Evolutionary conservation across 2,888 invertebrate genomes (phyloP).

Genomic region (Lydus trimaculatus): DNA sequence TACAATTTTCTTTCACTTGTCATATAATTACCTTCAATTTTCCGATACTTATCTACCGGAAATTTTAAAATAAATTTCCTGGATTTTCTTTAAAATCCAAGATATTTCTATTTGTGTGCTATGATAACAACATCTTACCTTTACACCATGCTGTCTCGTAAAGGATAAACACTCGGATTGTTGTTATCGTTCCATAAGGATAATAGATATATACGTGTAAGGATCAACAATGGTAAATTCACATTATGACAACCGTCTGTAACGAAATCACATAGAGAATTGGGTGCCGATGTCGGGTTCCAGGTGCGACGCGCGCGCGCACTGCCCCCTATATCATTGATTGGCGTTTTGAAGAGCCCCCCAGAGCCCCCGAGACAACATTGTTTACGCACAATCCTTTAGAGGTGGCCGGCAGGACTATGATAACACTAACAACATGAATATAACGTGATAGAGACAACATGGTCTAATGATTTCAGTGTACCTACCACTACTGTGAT

Average conservation of each 20-base stretch:
- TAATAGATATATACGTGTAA: slow-evolving; percentile 13
- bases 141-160: slow-evolving; percentile 38
- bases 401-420: not conserved
- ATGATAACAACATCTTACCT: slow-evolving; percentile 30
- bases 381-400: slow-evolving; percentile 46
- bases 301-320: slow-evolving; percentile 57
- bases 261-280: slow-evolving; percentile 40
- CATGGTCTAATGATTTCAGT: not conserved
- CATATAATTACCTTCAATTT: not conserved
- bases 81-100: not conserved
- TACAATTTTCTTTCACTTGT: not conserved
- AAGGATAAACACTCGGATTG: slow-evolving; percentile 28
- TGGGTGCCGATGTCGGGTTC: slow-evolving; percentile 37
- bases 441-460: not conserved
- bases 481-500: not conserved
- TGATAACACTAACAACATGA: slow-evolving; percentile 8
- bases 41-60: not conserved
- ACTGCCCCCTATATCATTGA: slow-evolving; percentile 52
- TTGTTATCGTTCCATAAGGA: slow-evolving; percentile 12
- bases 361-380: slow-evolving; percentile 41
- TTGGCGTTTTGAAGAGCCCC: slow-evolving; percentile 50
- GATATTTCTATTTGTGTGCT: not conserved
- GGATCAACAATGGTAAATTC: slow-evolving; percentile 32
- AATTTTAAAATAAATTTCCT: not conserved
- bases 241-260: slow-evolving; percentile 36